A percentile compares a stretch with the other conserved stretches of the same genome.
phyloP scores from a whole-genome alignment of 1,140 invertebrate species.

The Calliopsis andreniformis region DNA sequence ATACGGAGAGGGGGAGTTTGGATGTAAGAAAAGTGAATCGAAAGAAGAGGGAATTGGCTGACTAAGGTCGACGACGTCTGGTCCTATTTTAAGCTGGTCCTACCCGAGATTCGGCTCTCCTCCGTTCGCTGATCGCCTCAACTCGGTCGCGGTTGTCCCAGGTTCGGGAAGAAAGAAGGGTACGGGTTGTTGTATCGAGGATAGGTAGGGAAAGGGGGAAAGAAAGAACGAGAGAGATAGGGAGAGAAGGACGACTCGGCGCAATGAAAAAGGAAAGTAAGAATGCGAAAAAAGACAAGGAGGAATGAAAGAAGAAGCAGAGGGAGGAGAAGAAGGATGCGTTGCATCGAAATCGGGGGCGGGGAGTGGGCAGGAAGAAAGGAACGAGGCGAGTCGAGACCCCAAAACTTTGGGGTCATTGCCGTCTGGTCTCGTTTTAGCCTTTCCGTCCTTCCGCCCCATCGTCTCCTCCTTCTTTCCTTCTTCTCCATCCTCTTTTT shows the following conservation, averaged over 20 bases:
- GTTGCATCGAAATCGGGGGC: slow-evolving; percentile 37
- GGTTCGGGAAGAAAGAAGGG: slow-evolving; percentile 75
- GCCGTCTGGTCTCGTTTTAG: slow-evolving; percentile 71
- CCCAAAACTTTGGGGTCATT: slow-evolving; percentile 74
- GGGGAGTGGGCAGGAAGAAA: slow-evolving; percentile 58
- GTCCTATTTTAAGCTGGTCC: slow-evolving; percentile 52
- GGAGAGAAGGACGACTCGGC: neutral
- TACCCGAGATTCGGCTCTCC: slow-evolving; percentile 45
- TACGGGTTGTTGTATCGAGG: neutral
- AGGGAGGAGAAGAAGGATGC: slow-evolving; percentile 35
- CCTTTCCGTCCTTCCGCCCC: slow-evolving; percentile 55
- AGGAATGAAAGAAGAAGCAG: slow-evolving; percentile 24
- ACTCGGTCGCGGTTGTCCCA: slow-evolving; percentile 75
- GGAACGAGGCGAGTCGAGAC: slow-evolving; percentile 55
- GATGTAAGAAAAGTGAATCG: neutral
- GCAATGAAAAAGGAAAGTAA: slow-evolving; percentile 14
- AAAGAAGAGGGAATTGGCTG: slow-evolving; percentile 26
- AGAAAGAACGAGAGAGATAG: slow-evolving; percentile 3
- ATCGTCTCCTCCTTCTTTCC: slow-evolving; percentile 60
- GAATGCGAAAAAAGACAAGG: slow-evolving; percentile 24
- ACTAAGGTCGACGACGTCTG: slow-evolving; percentile 42
- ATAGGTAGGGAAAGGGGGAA: slow-evolving; percentile 3
- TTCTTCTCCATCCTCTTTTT: slow-evolving; percentile 53
- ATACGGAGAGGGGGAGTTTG: slow-evolving; percentile 38
- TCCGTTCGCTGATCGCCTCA: slow-evolving; percentile 51